Percentiles rank a stretch among this genome's conserved stretches.
Conservation (phyloP, 1,140 invertebrate genomes). For the Nautilus pompilius region DNA sequence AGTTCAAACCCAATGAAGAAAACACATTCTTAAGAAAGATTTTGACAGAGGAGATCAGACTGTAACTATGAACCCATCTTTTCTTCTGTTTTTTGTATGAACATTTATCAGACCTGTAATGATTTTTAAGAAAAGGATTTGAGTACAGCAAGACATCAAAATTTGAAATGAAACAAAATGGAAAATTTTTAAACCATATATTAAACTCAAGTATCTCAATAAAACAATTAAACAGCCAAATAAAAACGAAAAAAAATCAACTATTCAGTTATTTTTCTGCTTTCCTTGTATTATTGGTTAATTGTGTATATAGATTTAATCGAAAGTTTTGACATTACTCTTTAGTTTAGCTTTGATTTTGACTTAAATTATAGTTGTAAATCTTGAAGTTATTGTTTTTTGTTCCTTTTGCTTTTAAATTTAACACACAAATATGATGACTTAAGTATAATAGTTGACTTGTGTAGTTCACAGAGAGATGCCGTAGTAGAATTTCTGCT, state of each 20-base stretch:
- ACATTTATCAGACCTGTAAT: neutral
- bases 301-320: too few species aligned
- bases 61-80: too few species aligned
- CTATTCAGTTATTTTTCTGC: too few species aligned
- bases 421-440: neutral
- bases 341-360: neutral
- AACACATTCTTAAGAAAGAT: slow-evolving; percentile 44
- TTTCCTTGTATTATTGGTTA: too few species aligned
- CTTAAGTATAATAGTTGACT: neutral
- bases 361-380: neutral
- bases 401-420: neutral
- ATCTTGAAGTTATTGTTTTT: neutral
- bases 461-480: slow-evolving; percentile 30
- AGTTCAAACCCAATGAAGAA: slow-evolving; percentile 47
- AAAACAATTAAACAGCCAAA: neutral
- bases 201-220: neutral
- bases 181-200: too few species aligned
- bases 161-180: neutral
- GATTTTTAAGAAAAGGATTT: neutral
- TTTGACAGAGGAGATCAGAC: slow-evolving; percentile 44
- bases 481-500: slow-evolving; percentile 44
- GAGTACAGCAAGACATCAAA: neutral
- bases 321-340: neutral
- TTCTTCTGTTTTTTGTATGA: neutral
- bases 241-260: too few species aligned